Percentiles rank a stretch among this genome's conserved stretches.
Evolutionary conservation across 2,113 vertebrate genomes (phyloP).

Genomic region (Psettodes erumei): DNA sequence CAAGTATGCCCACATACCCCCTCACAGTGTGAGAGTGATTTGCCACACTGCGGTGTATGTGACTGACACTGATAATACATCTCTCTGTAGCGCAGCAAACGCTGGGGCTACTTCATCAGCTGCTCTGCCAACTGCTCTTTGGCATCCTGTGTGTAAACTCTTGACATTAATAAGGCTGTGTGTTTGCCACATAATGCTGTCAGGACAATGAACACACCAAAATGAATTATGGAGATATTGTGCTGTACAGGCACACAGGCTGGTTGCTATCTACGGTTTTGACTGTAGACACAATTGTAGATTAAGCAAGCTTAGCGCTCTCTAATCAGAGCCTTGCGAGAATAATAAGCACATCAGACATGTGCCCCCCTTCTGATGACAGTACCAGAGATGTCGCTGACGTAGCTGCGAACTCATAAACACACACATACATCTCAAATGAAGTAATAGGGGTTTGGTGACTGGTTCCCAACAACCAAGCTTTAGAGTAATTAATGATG

Average conservation of each 20-base stretch:
- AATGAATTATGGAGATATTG: conserved; percentile 56
- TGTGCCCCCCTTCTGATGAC: conserved; percentile 58
- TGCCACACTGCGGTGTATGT: conserved; percentile 57
- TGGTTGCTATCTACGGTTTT: conserved; percentile 48
- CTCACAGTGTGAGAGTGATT: conserved; percentile 60
- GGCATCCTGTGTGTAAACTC: conserved; percentile 77
- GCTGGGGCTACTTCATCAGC: conserved; percentile 74
- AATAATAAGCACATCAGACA: conserved; percentile 74
- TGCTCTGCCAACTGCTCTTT: conserved; percentile 81
- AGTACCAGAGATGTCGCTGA: conserved; percentile 73
- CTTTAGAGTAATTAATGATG: conserved; percentile 82
- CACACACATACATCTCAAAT: conserved; percentile 78
- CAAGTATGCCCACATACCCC: conserved; percentile 71
- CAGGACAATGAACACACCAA: conserved; percentile 62
- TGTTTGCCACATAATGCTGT: conserved; percentile 46
- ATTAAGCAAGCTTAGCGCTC: conserved; percentile 69
- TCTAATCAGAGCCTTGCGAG: conserved; percentile 54
- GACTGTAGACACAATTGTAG: conserved; percentile 60
- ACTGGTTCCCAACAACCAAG: conserved; percentile 60
- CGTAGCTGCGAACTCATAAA: conserved; percentile 77
- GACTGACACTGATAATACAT: conserved; percentile 70
- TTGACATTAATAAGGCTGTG: conserved; percentile 68
- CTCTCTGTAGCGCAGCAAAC: conserved; percentile 51
- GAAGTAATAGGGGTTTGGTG: conserved; percentile 77
- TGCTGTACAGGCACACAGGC: conserved; percentile 26